Evolutionary conservation across 1,140 invertebrate species (phyloP), one percentile per base, ranked within the genome.

Genomic region (Ceratosolen fusciceps): DNA sequence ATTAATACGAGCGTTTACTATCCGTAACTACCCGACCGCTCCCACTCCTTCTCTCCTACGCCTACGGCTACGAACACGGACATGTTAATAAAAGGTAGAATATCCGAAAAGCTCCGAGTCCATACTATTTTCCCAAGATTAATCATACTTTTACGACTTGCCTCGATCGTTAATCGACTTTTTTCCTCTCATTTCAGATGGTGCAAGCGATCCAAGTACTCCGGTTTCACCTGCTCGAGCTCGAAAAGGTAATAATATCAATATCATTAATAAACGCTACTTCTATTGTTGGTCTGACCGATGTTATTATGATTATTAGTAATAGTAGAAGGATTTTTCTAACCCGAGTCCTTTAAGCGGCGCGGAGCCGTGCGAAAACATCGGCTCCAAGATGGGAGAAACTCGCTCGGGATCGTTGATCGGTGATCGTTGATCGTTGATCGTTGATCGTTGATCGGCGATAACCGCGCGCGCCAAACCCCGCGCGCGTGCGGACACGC

Each of bases 161-260:
- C 2, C 3, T 19, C 14, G 34, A 67, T 65, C 19, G 49, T 74
- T 76, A 71, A 82, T 79, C 77, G 80, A 74, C 58, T 82, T 81
- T 85, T 89, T 87, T 89, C 90, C 88, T 93, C 91, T 91, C 88
- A 87, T 96, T 96, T 84, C 95, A 99, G 98, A 99, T 99, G 99
- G 97, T 99, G 90, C 98, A 99, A 94, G 97, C 98, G 90, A 99
- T 99, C 93, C 98, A 99, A 95, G 99, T 99, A 87, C 94, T 99
- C 91, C 95, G 99, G 93, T 99, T 99, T 96, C 99, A 99, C 94
- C 95, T 99, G 91, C 94, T 99, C 93, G 99, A 99, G 94, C 95
- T 99, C 93, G 99, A 99, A 98, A 99, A 99, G 96, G 99, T 99
- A 93, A 97, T 8, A n/a, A 12, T 37, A 65, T 65, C 16, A 52